Evolutionary conservation across 2,797 vertebrate species (phyloP), one percentile per base, ranked within the genome.

Genomic region (Manis pentadactyla): DNA sequence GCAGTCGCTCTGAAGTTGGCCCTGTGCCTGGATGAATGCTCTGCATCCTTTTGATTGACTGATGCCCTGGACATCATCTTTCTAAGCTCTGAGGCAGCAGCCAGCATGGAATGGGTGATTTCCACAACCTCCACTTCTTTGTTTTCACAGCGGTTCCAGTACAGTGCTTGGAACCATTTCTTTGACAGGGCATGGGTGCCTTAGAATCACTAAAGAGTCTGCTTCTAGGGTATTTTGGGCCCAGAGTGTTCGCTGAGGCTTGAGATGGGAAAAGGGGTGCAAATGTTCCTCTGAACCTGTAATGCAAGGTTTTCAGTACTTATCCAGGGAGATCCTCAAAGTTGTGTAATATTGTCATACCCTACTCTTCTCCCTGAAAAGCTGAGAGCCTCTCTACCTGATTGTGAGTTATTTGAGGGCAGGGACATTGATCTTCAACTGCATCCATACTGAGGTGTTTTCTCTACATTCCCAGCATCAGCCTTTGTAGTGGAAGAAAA

Each of bases 1-100:
- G 11, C 0, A 19, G 85, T 61, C 1, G 0, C 34, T 77, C 25
- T n/a, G 49, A 75, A 34, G 34, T n/a, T 1, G 2, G 8, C 49
- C 49, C 15, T 46, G 18, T 15, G 29, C 42, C 74, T 39, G 25
- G 77, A 53, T 23, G 18, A 78, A 49, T 25, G n/a, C 2, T 49
- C 59, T 9, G 31, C 21, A 55, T 82, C n/a, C 75, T 66, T 19
- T 14, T 23, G 37, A 39, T 37, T 39, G 37, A n/a, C 2, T 0
- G 21, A 27, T 8, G 64, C 49, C 53, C 39, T 81, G 31, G 7
- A 27, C 31, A 14, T 46, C 49, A 49, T 59, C 42, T n/a, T 81
- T 82, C 63, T 61, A 14, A 68, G 73, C 61, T 55, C 12, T 0
- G 23, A 39, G 27, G 18, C 77, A 34, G 73, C 77, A 59, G 25